A percentile compares a stretch with the other conserved stretches of the same genome.
Evolutionary conservation across 2,888 invertebrate genomes (phyloP).

Genomic region (Lordiphosa andalusiaca): DNA sequence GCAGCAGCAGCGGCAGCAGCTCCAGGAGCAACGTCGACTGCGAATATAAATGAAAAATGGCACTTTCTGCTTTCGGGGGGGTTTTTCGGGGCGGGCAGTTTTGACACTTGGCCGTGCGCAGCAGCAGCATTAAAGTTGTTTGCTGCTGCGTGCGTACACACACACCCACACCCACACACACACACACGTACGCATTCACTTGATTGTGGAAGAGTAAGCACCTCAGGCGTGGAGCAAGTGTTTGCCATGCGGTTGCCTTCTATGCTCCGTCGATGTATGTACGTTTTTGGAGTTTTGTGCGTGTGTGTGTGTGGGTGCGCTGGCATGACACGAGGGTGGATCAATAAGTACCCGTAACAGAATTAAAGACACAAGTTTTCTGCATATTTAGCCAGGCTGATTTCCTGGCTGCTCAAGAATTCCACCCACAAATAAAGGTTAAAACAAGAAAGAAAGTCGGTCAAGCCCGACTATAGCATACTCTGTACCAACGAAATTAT

Average conservation of each 20-base stretch:
- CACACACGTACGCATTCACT: slow-evolving; percentile 10
- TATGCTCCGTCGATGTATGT: slow-evolving; percentile 26
- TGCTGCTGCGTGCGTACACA: slow-evolving; percentile 69
- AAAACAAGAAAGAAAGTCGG: too few species aligned
- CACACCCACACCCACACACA: slow-evolving; percentile 28
- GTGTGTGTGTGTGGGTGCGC: slow-evolving; percentile 32
- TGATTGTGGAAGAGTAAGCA: slow-evolving; percentile 5
- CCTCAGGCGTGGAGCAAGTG: slow-evolving; percentile 41
- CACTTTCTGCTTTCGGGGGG: slow-evolving; percentile 63
- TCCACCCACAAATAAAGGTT: too few species aligned
- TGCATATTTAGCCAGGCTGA: too few species aligned
- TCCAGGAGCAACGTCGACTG: slow-evolving; percentile 10
- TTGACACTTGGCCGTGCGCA: slow-evolving; percentile 60
- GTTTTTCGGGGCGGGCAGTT: slow-evolving; percentile 53
- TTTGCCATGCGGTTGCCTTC: slow-evolving; percentile 57
- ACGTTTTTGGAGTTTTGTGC: slow-evolving; percentile 4
- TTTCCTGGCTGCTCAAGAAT: too few species aligned
- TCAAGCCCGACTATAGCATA: too few species aligned
- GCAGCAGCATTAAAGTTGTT: slow-evolving; percentile 62
- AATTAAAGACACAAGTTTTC: too few species aligned
- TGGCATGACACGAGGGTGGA: slow-evolving; percentile 10
- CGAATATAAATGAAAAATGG: slow-evolving; percentile 66
- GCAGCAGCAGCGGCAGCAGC: slow-evolving; percentile 29
- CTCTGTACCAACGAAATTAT: too few species aligned
- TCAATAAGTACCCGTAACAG: too few species aligned